Conservation (phyloP, 1,140 invertebrate species). For the Bursaphelenchus mucronatus region DNA sequence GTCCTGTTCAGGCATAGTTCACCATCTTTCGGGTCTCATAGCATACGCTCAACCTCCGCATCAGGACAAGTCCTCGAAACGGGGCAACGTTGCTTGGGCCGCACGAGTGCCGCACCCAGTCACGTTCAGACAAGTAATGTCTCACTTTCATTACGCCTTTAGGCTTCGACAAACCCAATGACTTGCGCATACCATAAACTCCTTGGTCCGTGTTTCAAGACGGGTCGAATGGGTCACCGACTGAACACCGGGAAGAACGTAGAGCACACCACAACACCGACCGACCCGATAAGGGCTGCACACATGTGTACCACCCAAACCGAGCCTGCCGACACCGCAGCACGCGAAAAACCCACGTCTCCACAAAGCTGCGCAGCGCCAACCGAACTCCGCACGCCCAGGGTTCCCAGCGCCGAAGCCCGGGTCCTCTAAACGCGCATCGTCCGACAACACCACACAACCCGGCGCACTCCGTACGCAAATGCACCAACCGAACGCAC, state of each 20-base stretch:
- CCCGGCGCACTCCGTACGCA: constrained; percentile 29
- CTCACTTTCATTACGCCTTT: constrained; percentile 70
- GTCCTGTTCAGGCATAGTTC: constrained; percentile 79
- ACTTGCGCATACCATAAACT: constrained; percentile 79
- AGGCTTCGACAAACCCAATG: constrained; percentile 68
- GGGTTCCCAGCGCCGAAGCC: constrained; percentile 26
- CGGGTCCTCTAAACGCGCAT: constrained; percentile 18
- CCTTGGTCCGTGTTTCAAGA: constrained; percentile 91
- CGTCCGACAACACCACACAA: constrained; percentile 10
- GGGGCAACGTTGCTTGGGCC: constrained; percentile 48
- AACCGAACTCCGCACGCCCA: constrained; percentile 15
- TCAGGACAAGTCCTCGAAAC: constrained; percentile 56
- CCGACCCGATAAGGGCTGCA: constrained; percentile 10
- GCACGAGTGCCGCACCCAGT: constrained; percentile 27
- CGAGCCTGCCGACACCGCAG: constrained; percentile 16
- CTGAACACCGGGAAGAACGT: constrained; percentile 53
- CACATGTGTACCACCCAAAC: constrained; percentile 37
- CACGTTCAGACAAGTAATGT: constrained; percentile 40
- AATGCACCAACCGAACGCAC: constrained; percentile 17
- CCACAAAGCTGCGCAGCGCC: constrained; percentile 19
- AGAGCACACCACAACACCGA: constrained; percentile 19
- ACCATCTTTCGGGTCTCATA: constrained; percentile 83
- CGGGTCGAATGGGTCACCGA: constrained; percentile 68
- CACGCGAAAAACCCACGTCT: constrained; percentile 21
- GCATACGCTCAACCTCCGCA: constrained; percentile 71